These are phyloP conservation scores for Coregonus sp. DNA, from an alignment of 2,797 vertebrate species.

Conservation along the genomic window DNA sequence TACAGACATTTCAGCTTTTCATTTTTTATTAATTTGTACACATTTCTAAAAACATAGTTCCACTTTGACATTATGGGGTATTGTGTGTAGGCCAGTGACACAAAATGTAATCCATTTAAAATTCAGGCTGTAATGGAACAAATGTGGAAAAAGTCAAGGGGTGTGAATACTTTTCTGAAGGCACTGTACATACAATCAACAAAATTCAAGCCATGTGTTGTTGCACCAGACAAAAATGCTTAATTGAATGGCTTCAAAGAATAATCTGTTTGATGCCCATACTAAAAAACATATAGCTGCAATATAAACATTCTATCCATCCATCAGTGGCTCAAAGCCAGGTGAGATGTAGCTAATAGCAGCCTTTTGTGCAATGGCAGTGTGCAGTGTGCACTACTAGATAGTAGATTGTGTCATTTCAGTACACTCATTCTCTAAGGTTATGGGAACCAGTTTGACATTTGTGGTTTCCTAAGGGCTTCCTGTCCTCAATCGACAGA, in stretches of 20 bases:
- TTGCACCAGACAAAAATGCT: background rate
- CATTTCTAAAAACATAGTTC: too few relatives aligned
- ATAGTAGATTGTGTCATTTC: constrained; percentile 42
- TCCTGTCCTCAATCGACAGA: constrained; percentile 26
- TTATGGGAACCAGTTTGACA: constrained; percentile 48
- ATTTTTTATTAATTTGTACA: too few relatives aligned
- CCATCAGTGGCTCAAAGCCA: background rate
- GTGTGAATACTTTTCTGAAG: too few relatives aligned
- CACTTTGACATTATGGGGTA: too few relatives aligned
- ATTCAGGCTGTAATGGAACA: too few relatives aligned
- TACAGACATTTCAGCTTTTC: too few relatives aligned
- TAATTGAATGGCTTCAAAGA: background rate
- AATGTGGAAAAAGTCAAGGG: too few relatives aligned
- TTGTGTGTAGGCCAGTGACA: too few relatives aligned
- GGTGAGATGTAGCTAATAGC: background rate
- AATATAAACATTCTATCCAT: background rate
- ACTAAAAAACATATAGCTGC: background rate
- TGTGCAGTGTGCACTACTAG: constrained; percentile 8
- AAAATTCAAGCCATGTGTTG: background rate
- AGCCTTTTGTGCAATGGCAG: background rate
- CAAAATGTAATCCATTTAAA: too few relatives aligned
- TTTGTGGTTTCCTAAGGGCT: constrained; percentile 53
- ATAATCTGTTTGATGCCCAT: background rate
- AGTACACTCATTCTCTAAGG: constrained; percentile 48
- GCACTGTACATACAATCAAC: background rate